A percentile compares a stretch with the other conserved stretches of the same genome.
Conservation (phyloP, 2,888 invertebrate genomes). For the Scrobipalpa atriplicella region DNA sequence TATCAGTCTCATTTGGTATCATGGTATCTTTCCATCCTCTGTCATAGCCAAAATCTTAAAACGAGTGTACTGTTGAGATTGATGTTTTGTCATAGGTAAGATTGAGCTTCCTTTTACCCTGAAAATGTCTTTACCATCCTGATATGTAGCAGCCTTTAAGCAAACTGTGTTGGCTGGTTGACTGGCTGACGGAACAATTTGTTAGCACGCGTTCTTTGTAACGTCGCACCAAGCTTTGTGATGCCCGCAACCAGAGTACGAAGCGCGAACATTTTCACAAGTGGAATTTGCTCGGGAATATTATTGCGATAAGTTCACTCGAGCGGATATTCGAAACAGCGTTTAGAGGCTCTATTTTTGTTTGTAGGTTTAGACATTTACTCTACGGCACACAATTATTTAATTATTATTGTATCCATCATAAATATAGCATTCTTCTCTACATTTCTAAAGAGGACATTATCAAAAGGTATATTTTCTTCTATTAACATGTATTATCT, state of each 20-base stretch:
- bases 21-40: too few relatives aligned
- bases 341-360: neutral
- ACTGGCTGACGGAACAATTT: slow-evolving; percentile 68
- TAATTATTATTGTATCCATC: too few relatives aligned
- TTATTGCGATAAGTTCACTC: slow-evolving; percentile 8
- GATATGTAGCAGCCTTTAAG: slow-evolving; percentile 40
- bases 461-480: too few relatives aligned
- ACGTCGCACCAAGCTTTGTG: slow-evolving; percentile 70
- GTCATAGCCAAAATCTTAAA: too few relatives aligned
- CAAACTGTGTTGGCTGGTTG: slow-evolving; percentile 46
- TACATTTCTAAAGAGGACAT: too few relatives aligned
- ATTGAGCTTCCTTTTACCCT: neutral
- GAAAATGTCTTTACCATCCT: neutral
- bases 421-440: too few relatives aligned
- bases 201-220: slow-evolving; percentile 74
- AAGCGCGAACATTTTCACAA: slow-evolving; percentile 70
- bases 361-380: neutral
- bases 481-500: too few relatives aligned
- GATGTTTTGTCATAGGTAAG: too few relatives aligned
- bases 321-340: neutral
- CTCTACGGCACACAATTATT: too few relatives aligned
- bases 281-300: slow-evolving; percentile 14
- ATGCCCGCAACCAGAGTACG: slow-evolving; percentile 56
- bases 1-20: too few relatives aligned
- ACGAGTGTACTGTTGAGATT: too few relatives aligned